Evolutionary conservation across 2,113 vertebrate species (phyloP), one percentile per base, ranked within the genome.

Genomic region (Elephas maximus): DNA sequence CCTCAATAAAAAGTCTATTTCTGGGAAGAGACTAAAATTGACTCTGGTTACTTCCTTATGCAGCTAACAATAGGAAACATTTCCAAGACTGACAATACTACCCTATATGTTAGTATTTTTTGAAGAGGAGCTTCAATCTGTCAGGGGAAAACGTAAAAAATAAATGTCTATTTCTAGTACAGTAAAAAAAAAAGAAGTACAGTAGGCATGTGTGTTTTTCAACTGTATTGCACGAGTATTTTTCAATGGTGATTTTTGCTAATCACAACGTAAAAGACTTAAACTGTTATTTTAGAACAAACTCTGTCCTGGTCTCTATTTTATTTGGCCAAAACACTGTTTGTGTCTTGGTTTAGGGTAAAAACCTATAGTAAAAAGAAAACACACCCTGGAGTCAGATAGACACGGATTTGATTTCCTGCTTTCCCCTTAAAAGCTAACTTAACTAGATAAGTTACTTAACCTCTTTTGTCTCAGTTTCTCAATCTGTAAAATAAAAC

Each of bases 1-100:
- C 26, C 91, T 90, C 88, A 65, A 81, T 37, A 37, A 97, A 92
- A 97, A 93, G 85, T 81, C 51, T 95, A 44, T 57, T 96, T 77
- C 77, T 95, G 92, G 84, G 93, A 97, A 97, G 51, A 97, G 48
- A 82, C 53, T 90, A 41, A 95, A 67, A 77, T 76, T 10, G 86
- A 69, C 17, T 76, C 20, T 6, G 28, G 28, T 88, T 79, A 74
- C 79, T 65, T 81, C 51, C 30, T 92, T 21, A 41, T 2, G 74
- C 2, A 37, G n/a, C 53, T 90, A 60, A 90, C 9, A 63, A 82
- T 0, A 30, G 3, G 20, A 95, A 93, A 81, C 48, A 71, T 79
- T 88, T 63, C 90, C 45, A 73, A 88, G 28, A 53, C 17, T 6
- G 30, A 63, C 44, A 73, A 71, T 15, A 28, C 0, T 45, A 28